phyloP scores from a whole-genome alignment of 2,113 vertebrate species.

The Bubo scandiacus region DNA sequence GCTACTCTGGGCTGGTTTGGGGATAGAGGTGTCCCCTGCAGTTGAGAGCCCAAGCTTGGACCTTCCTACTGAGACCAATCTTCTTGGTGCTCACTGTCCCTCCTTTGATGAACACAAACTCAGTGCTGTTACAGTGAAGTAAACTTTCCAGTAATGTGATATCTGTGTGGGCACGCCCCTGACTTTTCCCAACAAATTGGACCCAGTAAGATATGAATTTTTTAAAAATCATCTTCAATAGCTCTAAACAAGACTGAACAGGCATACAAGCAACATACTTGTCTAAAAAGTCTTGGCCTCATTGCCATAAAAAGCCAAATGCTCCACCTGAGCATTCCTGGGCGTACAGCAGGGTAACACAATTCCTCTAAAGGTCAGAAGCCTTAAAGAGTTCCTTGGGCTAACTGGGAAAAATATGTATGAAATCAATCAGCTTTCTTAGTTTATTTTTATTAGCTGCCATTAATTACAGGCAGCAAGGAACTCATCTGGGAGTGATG shows the following conservation, averaged over 20 bases:
- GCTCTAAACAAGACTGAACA: neutral
- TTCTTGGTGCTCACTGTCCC: neutral
- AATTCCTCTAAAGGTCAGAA: neutral
- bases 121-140: neutral
- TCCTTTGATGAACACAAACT: neutral
- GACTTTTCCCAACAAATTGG: neutral
- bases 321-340: neutral
- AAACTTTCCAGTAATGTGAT: neutral
- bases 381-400: neutral
- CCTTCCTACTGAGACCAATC: neutral
- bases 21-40: rapidly evolving
- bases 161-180: neutral
- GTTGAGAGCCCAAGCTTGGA: neutral
- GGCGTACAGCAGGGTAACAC: neutral
- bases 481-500: neutral
- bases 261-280: neutral
- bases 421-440: neutral
- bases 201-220: neutral
- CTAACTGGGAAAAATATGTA: neutral
- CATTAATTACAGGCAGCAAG: neutral
- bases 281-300: neutral
- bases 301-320: neutral
- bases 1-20: neutral
- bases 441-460: neutral
- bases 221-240: neutral